phyloP scores from a whole-genome alignment of 2,888 invertebrate species.

The Aleiodes leptofemur region DNA sequence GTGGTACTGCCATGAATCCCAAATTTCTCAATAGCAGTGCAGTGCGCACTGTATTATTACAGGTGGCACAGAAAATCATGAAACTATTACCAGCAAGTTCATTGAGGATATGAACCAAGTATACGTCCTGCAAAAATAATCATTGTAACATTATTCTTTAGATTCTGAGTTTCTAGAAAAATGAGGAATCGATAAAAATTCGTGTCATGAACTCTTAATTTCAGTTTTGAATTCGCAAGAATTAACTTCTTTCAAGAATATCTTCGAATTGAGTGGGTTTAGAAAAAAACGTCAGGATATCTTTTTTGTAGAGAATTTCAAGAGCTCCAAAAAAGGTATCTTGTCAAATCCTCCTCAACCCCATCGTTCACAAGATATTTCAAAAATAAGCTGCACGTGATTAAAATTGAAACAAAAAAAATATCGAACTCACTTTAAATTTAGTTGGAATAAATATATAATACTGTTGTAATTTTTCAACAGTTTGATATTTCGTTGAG shows the following conservation, averaged over 20 bases:
- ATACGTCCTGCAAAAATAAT: constrained; percentile 86
- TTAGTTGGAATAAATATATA: constrained; percentile 97
- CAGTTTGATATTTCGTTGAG: constrained; percentile 98
- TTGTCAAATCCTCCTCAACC: no score
- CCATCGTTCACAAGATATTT: no score
- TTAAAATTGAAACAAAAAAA: not conserved
- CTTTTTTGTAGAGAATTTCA: no score
- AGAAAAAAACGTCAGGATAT: no score
- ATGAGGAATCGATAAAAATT: no score
- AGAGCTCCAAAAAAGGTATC: no score
- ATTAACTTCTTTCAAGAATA: no score
- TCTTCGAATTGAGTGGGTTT: no score
- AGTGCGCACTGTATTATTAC: constrained; percentile 92
- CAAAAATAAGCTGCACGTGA: not conserved
- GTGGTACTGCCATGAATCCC: constrained; percentile 94
- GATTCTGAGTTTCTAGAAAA: not conserved
- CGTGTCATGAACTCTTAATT: no score
- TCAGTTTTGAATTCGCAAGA: no score
- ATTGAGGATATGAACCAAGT: constrained; percentile 95
- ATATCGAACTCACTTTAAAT: constrained; percentile 83
- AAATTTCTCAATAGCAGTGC: constrained; percentile 93
- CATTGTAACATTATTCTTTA: constrained; percentile 49
- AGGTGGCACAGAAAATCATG: constrained; percentile 98
- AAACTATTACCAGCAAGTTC: constrained; percentile 96
- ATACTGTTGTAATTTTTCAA: constrained; percentile 95